Evolutionary conservation across 2,888 invertebrate species (phyloP).

Genomic region (Salpingus planirostris): DNA sequence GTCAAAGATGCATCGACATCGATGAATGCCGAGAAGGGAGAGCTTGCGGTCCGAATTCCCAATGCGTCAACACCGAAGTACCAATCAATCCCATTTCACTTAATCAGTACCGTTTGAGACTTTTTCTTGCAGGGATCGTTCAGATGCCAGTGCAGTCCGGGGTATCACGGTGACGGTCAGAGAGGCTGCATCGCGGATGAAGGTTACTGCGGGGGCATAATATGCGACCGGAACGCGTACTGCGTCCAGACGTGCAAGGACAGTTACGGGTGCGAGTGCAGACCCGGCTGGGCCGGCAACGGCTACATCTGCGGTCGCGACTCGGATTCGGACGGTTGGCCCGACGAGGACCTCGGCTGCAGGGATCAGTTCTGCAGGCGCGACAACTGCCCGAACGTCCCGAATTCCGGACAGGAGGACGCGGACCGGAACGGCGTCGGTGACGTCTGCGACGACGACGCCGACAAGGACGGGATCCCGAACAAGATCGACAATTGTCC

Average conservation of each 20-base stretch:
- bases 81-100: too few relatives aligned
- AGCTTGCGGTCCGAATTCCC: conserved; percentile 63
- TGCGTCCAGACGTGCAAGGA: conserved; percentile 46
- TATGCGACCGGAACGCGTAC: conserved; percentile 72
- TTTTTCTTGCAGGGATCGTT: conserved; percentile 65
- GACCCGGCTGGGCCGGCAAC: conserved; percentile 87
- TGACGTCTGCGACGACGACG: conserved; percentile 85
- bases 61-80: conserved; percentile 79
- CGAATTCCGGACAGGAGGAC: conserved; percentile 93
- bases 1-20: conserved; percentile 75
- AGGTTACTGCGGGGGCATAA: conserved; percentile 63
- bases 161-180: conserved; percentile 74
- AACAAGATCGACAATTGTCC: conserved; percentile 81
- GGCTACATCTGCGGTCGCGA: conserved; percentile 79
- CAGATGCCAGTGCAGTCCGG: conserved; percentile 68
- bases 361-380: conserved; percentile 57
- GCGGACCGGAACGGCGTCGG: conserved; percentile 78
- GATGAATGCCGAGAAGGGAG: conserved; percentile 62
- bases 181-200: conserved; percentile 61
- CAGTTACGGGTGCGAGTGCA: conserved; percentile 56
- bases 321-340: conserved; percentile 82
- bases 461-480: conserved; percentile 75
- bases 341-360: conserved; percentile 71
- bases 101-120: too few relatives aligned
- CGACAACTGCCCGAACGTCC: conserved; percentile 80